Evolutionary conservation across 92 coral and sea anemone genomes (phyloP), one percentile per base, ranked within the genome.

Genomic region (Siderastrea radians): DNA sequence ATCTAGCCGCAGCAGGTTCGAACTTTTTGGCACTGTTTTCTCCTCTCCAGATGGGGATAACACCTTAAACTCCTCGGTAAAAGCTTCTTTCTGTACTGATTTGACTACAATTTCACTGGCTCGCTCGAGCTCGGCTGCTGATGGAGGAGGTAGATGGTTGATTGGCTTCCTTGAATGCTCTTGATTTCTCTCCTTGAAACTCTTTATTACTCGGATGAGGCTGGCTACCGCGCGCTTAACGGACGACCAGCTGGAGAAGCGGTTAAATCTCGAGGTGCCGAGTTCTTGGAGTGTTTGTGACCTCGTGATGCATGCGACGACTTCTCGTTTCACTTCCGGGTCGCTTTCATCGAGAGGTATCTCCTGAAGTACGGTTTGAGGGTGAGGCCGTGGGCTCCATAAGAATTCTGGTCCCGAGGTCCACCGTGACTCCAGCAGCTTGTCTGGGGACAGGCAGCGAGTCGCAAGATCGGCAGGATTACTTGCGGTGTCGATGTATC

Each of bases 401-500:
- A 62, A n/a, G 11, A 62, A 12, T 57, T 62, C 43, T 13, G 67
- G 19, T 62, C 67, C 67, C 5, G 5, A n/a, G n/a, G 6, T 62
- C 68, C 67, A 62, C 19, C 17, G 67, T 12, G 67, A 62, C 13
- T 62, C 67, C 19, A 16, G 6, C 67, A 62, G 43, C 13, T 15
- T 62, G 5, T 15, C 19, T 62, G 67, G 67, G 67, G 67, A 13
- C 16, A 52, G 5, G 57, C 57, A 52, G 57, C 57, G 57, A 52
- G 6, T 5, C 9, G 57, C 57, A 8, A 52, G 57, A 52, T 52
- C 57, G 48, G 86, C 90, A 0, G 90, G 90, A 55, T 86, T 86
- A 38, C 5, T 45, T 50, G 90, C 59, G 17, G 79, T 78, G 79
- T 79, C 86, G 1, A 79, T 17, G 65, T 79, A 86, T 51, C 51